phyloP scores from a whole-genome alignment of 2,113 vertebrate species.

The Erinaceus europaeus region DNA sequence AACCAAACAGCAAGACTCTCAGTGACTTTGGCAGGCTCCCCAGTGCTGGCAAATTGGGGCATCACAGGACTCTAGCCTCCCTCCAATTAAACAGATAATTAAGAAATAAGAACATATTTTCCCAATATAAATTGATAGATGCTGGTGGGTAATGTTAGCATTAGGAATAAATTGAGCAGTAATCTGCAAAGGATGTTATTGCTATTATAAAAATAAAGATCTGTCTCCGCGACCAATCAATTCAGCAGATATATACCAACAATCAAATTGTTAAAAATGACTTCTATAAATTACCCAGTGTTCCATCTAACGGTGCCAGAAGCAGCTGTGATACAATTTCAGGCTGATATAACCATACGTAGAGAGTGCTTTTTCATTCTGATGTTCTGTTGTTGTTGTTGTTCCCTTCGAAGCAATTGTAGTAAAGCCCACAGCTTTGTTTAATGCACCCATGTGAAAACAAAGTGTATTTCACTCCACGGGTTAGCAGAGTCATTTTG shows the following conservation, averaged over 20 bases:
- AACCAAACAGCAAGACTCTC: conserved; percentile 18
- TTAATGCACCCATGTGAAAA: conserved; percentile 80
- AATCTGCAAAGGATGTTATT: conserved; percentile 83
- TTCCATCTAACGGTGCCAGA: conserved; percentile 80
- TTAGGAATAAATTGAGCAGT: conserved; percentile 80
- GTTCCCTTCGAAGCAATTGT: conserved; percentile 65
- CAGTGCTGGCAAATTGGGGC: conserved; percentile 58
- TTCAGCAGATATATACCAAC: conserved; percentile 85
- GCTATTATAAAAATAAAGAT: conserved; percentile 86
- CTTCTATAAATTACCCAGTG: conserved; percentile 82
- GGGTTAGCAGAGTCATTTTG: conserved; percentile 73
- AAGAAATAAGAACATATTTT: conserved; percentile 79
- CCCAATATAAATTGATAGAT: conserved; percentile 76
- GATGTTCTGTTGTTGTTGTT: conserved; percentile 42
- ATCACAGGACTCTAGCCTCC: conserved; percentile 51
- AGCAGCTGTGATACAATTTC: conserved; percentile 84
- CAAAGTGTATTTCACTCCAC: conserved; percentile 73
- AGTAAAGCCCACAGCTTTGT: conserved; percentile 66
- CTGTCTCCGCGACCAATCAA: conserved; percentile 85
- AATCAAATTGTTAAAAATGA: conserved; percentile 83
- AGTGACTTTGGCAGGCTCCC: conserved; percentile 58
- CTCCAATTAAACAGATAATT: conserved; percentile 82
- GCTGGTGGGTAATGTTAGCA: conserved; percentile 65
- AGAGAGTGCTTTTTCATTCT: conserved; percentile 75
- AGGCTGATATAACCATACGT: conserved; percentile 75